Conservation (phyloP, 1,140 invertebrate genomes). For the Pteromalus puparum region DNA sequence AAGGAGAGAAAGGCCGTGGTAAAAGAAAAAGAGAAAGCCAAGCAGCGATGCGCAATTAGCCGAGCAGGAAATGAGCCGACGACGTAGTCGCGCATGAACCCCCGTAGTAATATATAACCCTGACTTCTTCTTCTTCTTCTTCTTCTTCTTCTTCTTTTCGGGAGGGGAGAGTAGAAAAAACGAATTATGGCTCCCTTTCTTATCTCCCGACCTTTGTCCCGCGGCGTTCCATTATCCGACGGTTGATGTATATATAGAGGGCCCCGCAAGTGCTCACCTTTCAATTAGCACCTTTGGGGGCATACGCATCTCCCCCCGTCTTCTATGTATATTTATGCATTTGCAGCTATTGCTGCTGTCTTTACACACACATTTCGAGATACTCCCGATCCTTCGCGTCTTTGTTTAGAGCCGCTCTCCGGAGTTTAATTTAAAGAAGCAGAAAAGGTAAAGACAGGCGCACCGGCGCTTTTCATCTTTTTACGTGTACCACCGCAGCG, state of each 20-base stretch:
- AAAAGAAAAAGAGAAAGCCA: slow-evolving; percentile 20
- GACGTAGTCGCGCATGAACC: slow-evolving; percentile 19
- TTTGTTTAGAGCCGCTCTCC: background rate
- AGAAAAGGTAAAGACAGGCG: background rate
- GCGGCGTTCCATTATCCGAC: background rate
- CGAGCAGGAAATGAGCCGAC: slow-evolving; percentile 59
- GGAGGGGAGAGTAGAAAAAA: slow-evolving; percentile 7
- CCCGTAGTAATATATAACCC: background rate
- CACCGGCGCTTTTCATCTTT: background rate
- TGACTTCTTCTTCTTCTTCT: slow-evolving; percentile 2
- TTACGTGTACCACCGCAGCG: background rate
- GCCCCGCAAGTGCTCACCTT: background rate
- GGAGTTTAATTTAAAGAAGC: background rate
- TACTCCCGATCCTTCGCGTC: background rate
- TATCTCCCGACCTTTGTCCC: background rate
- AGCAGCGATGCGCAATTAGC: slow-evolving; percentile 62
- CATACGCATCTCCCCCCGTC: background rate
- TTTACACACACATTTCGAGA: background rate
- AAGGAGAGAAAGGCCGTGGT: background rate
- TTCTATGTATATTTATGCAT: background rate
- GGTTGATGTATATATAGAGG: too few species aligned
- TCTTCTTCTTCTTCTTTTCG: background rate
- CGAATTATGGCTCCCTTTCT: slow-evolving; percentile 16
- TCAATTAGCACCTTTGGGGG: slow-evolving; percentile 19
- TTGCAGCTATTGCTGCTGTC: background rate